These are phyloP conservation scores for Notoglanidium macrostoma DNA, from an alignment of 2,797 vertebrate genomes.

Conservation along the genomic window DNA sequence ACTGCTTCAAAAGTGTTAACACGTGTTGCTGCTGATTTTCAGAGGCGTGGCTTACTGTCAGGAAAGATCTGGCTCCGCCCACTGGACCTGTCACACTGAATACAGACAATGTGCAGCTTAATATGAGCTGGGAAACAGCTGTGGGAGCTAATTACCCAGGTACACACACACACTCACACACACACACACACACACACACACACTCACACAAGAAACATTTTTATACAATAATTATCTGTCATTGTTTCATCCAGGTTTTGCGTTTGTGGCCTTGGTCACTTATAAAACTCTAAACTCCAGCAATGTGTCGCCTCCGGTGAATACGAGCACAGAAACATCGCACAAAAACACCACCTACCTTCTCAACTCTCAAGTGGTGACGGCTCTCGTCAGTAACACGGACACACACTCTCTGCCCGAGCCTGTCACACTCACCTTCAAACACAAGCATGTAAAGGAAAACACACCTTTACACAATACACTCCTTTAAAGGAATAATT, in stretches of 20 bases:
- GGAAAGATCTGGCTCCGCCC: constrained; percentile 60
- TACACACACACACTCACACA: constrained; percentile 48
- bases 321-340: neutral
- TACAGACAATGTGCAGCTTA: constrained; percentile 60
- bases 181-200: neutral
- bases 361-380: constrained; percentile 64
- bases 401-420: constrained; percentile 54
- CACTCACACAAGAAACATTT: neutral
- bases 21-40: neutral
- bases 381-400: constrained; percentile 64
- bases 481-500: neutral
- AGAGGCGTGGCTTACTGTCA: constrained; percentile 68
- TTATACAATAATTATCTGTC: neutral
- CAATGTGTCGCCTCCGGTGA: constrained; percentile 43
- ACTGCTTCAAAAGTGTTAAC: neutral
- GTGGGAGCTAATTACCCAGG: constrained; percentile 69
- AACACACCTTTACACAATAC: neutral
- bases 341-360: neutral
- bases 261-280: constrained; percentile 62
- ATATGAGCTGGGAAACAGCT: constrained; percentile 72
- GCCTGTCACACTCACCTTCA: constrained; percentile 63
- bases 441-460: constrained; percentile 55
- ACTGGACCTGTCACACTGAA: constrained; percentile 65
- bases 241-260: constrained; percentile 52
- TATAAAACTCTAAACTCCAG: constrained; percentile 54